phyloP scores from a whole-genome alignment of 1,140 invertebrate species.

The Bombus turneri region DNA sequence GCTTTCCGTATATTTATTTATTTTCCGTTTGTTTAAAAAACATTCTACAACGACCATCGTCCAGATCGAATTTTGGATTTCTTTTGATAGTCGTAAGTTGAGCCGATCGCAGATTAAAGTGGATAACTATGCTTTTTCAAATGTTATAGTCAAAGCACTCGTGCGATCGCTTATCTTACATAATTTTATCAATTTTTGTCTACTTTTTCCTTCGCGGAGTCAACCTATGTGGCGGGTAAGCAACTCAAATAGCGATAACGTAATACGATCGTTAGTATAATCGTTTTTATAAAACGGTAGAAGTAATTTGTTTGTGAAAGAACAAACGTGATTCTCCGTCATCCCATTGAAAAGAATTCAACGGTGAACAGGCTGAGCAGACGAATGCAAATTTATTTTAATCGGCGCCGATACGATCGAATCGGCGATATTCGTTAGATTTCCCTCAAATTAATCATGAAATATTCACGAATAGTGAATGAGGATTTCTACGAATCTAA shows the following conservation, averaged over 20 bases:
- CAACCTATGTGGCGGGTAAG: too few relatives aligned
- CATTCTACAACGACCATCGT: background rate
- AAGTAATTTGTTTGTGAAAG: background rate
- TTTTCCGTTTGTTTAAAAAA: background rate
- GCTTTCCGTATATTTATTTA: background rate
- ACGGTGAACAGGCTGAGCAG: background rate
- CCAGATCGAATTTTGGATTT: too few relatives aligned
- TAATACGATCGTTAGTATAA: too few relatives aligned
- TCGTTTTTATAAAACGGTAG: background rate
- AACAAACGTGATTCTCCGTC: background rate
- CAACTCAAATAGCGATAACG: too few relatives aligned
- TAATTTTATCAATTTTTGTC: too few relatives aligned
- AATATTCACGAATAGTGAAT: background rate
- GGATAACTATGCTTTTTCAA: too few relatives aligned
- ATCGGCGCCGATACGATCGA: background rate
- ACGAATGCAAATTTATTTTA: slow-evolving; percentile 15
- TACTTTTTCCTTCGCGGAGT: too few relatives aligned
- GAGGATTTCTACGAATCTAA: slow-evolving; percentile 3
- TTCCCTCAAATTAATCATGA: slow-evolving; percentile 4
- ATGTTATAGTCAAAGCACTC: too few relatives aligned
- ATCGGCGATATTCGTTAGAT: background rate
- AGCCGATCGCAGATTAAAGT: too few relatives aligned
- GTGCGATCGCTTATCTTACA: too few relatives aligned
- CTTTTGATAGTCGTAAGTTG: too few relatives aligned
- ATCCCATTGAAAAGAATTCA: background rate